These are phyloP conservation scores for Bombycilla garrulus DNA, from an alignment of 2,113 vertebrate species.

Conservation along the genomic window DNA sequence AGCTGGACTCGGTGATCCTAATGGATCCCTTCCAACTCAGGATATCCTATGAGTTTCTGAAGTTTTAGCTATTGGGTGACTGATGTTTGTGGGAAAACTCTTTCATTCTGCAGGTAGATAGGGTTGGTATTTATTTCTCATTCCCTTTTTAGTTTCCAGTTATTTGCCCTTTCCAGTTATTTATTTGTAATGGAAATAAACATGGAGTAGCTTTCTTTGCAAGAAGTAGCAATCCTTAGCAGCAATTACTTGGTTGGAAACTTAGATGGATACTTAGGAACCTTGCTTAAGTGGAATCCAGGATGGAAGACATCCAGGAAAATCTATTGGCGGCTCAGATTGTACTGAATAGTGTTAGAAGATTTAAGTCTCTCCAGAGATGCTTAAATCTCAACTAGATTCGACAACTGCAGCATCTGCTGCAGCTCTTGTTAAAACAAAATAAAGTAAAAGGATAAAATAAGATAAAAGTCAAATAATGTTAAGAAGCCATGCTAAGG, in stretches of 20 bases:
- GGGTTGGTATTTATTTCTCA: not conserved
- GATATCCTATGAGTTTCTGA: not conserved
- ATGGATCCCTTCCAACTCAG: not conserved
- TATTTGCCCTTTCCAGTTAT: not conserved
- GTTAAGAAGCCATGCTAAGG: not conserved
- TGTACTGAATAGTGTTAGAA: conserved; percentile 55
- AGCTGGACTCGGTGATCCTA: not conserved
- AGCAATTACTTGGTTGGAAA: conserved; percentile 64
- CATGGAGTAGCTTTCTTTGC: conserved; percentile 18
- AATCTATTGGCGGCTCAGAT: conserved; percentile 52
- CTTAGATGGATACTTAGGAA: conserved; percentile 55
- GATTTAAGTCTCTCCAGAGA: conserved; percentile 69
- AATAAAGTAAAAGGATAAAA: not conserved
- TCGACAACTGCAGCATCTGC: not conserved
- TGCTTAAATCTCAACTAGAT: conserved; percentile 50
- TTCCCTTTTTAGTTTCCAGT: not conserved
- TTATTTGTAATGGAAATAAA: conserved; percentile 59
- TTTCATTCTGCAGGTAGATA: not conserved
- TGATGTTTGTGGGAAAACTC: not conserved
- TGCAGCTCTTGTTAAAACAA: not conserved
- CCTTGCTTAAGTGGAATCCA: conserved; percentile 63
- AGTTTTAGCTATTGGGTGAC: not conserved
- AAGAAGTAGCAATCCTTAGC: conserved; percentile 29
- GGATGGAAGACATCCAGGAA: conserved; percentile 68
- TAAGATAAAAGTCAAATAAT: not conserved